Base-by-base conservation (phyloP, 2,888 invertebrate genomes). In the Stegana nigrithorax region DNA sequence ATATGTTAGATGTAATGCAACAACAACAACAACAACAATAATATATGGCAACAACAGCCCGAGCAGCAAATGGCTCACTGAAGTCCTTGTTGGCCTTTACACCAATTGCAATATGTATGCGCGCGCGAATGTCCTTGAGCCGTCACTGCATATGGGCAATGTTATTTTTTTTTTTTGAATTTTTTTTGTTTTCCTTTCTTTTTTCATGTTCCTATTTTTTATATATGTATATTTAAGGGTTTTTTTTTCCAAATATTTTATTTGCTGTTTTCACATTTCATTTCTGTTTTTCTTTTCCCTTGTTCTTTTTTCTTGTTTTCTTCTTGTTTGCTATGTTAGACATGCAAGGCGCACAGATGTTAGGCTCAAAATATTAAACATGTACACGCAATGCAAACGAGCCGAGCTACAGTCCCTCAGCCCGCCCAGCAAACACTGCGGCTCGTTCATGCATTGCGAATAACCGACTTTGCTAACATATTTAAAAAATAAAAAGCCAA, bases 121-220 rank as follows among this genome's bases (percentile, higher is more conserved):
- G 5, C 44, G n/a, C n/a, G 14, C 19, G 19, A 19, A 19, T 65
- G 75, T 76, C 75, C 75, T 75, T 75, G 75, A 73, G 71, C 68
- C 67, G 64, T 64, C 67, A 68, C n/a, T n/a, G n/a, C n/a, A n/a
- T n/a, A n/a, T n/a, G n/a, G n/a, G n/a, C n/a, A n/a, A n/a, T n/a
- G n/a, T n/a, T n/a, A n/a, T n/a, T n/a, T n/a, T n/a, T n/a, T n/a
- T n/a, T n/a, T n/a, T n/a, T n/a, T n/a, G n/a, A n/a, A n/a, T n/a
- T n/a, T n/a, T n/a, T n/a, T n/a, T n/a, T n/a, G n/a, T n/a, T n/a
- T n/a, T n/a, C n/a, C n/a, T n/a, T n/a, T n/a, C n/a, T n/a, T n/a
- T n/a, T n/a, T n/a, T n/a, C n/a, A n/a, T n/a, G n/a, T n/a, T 71
- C 73, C 73, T 76, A 76, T 76, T 75, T 74, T 73, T 71, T 72